Conservation (phyloP, 1,140 invertebrate species). For the Telenomus remus region DNA sequence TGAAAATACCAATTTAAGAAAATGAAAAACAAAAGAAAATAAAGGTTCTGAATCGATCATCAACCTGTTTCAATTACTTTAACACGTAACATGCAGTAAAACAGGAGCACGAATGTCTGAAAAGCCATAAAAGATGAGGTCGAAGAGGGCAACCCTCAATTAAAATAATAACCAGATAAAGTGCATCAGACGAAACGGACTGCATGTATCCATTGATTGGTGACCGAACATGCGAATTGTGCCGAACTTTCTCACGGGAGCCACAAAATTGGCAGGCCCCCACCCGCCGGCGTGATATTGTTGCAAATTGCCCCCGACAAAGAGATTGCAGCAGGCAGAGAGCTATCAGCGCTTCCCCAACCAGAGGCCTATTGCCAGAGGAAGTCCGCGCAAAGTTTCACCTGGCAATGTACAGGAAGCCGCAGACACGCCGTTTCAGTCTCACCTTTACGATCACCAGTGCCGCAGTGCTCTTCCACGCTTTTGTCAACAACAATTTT, state of each 20-base stretch:
- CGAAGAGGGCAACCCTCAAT: constrained; percentile 15
- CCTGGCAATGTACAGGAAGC: constrained; percentile 66
- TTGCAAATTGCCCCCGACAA: constrained; percentile 32
- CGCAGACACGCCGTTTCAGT: constrained; percentile 62
- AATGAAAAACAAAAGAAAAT: too few species aligned
- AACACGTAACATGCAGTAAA: not conserved
- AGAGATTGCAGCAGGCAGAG: constrained; percentile 19
- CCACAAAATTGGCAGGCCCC: constrained; percentile 29
- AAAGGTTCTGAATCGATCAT: too few species aligned
- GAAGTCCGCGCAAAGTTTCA: constrained; percentile 65
- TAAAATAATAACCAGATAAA: constrained; percentile 46
- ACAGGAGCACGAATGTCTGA: not conserved
- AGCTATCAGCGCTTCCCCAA: constrained; percentile 61
- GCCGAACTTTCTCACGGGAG: constrained; percentile 34
- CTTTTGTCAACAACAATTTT: not conserved
- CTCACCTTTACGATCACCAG: constrained; percentile 63
- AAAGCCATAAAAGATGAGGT: not conserved
- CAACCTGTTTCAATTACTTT: too few species aligned
- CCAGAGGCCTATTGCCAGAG: constrained; percentile 49
- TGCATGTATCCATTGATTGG: constrained; percentile 30
- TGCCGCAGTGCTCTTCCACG: not conserved
- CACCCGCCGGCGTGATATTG: constrained; percentile 19
- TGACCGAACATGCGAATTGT: constrained; percentile 40
- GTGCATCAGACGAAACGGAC: constrained; percentile 18
- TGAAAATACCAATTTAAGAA: too few species aligned